Percentiles rank a stretch among this genome's conserved stretches.
These are phyloP conservation scores for Meta bourneti DNA, from an alignment of 2,888 invertebrate genomes.

Conservation along the genomic window DNA sequence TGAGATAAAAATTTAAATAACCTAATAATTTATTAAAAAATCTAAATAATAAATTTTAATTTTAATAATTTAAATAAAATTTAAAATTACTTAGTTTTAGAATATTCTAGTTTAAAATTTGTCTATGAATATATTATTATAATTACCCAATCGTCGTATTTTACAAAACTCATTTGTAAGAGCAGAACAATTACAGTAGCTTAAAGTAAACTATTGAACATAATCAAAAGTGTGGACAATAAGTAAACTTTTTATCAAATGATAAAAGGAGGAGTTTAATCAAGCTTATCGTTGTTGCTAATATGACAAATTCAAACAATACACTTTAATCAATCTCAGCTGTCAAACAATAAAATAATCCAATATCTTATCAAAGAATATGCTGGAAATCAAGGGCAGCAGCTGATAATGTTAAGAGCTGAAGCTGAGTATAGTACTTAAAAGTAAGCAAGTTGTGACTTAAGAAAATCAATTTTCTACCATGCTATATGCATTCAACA, in stretches of 20 bases:
- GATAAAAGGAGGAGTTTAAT: conserved; percentile 27
- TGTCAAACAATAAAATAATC: conserved; percentile 1
- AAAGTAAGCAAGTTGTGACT: not conserved
- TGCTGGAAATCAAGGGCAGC: conserved; percentile 10
- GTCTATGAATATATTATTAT: not conserved
- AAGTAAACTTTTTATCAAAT: conserved; percentile 24
- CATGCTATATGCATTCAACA: not conserved
- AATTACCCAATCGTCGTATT: conserved; percentile 33
- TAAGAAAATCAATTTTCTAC: not conserved
- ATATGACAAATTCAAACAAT: conserved; percentile 41
- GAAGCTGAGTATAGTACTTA: not conserved
- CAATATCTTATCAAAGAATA: conserved; percentile 40
- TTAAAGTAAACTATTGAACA: not conserved
- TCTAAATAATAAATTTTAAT: no score
- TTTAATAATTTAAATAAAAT: no score
- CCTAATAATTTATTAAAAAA: no score
- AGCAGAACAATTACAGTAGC: not conserved
- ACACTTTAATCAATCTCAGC: conserved; percentile 26
- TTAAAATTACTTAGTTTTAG: no score
- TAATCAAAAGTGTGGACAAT: not conserved
- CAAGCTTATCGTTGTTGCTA: conserved; percentile 7
- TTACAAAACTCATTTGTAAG: conserved; percentile 45
- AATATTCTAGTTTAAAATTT: no score
- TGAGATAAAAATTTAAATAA: no score
- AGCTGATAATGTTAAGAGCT: not conserved